Evolutionary conservation across 2,888 invertebrate genomes (phyloP), one percentile per base, ranked within the genome.

Genomic region (Ichneumon xanthorius): DNA sequence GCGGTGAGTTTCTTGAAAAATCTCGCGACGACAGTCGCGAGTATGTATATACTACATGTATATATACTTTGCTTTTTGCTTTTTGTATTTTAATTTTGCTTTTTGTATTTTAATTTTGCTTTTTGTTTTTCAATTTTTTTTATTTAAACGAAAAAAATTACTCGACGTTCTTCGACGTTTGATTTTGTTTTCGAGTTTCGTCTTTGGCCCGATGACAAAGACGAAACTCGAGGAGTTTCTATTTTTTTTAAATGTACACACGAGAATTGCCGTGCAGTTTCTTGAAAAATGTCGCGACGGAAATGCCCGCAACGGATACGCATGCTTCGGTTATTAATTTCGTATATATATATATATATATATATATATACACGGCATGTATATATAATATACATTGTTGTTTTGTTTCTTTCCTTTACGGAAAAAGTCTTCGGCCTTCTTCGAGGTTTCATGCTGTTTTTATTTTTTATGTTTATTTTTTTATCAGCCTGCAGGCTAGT

Each of bases 231-330:
- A 30, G 4, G 30, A 30, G 30, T 30, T 30, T 30, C 30, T 30
- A 30, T 30, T 30, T 30, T 30, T 30, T 4, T 4, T 4, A 0
- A 2, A 30, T 30, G 30, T 4, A 30, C 22, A 30, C 48, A 45
- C 33, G 22, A 61, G 45, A 45, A 61, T 61, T 9, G 61, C 16
- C 45, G 50, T 45, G n/a, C 6, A 55, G 55, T 67, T 53, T 78
- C 67, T 53, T 50, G 53, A 30, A 67, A 26, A 71, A 50, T 19
- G 26, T 70, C 40, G 16, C 88, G 86, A 87, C 87, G 87, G 89
- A 90, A 89, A 89, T 84, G 88, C 88, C 87, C 87, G 82, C 88
- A 87, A 30, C 58, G 84, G 86, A 87, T 89, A 88, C 86, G 87
- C 80, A 82, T 86, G 79, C 87, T 84, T 81, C 78, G 80, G 58